phyloP scores from a whole-genome alignment of 2,113 vertebrate genomes.

The Tychaedon coryphoeus region DNA sequence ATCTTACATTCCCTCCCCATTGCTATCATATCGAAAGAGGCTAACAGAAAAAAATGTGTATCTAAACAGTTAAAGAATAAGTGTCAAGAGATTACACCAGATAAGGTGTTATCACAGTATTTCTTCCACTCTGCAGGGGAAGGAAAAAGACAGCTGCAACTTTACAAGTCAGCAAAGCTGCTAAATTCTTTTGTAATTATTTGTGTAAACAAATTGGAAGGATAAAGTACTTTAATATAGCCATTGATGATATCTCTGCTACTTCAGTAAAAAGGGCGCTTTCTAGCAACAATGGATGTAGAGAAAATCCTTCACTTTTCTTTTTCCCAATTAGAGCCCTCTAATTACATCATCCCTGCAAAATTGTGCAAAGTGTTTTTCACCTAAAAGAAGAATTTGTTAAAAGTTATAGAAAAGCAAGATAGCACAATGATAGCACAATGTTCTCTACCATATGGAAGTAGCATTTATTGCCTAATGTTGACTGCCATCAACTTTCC shows the following conservation, averaged over 20 bases:
- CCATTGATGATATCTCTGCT: not conserved
- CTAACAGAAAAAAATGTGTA: not conserved
- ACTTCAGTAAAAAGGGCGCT: not conserved
- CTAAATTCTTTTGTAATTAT: not conserved
- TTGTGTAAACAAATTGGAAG: not conserved
- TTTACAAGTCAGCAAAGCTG: not conserved
- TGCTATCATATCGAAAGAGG: not conserved
- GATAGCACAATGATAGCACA: not conserved
- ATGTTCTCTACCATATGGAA: not conserved
- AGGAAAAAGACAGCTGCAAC: not conserved
- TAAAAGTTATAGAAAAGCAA: not conserved
- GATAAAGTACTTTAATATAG: not conserved
- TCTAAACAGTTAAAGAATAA: not conserved
- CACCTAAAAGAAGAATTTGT: not conserved
- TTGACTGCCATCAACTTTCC: not conserved
- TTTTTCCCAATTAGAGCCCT: not conserved
- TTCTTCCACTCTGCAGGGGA: not conserved
- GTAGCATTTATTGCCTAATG: not conserved
- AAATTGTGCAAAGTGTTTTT: not conserved
- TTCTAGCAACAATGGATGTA: not conserved
- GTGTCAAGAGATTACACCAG: not conserved
- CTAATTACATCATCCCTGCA: not conserved
- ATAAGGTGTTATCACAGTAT: not conserved
- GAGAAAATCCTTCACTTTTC: not conserved
- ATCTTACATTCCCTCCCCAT: not conserved